A percentile compares a stretch with the other conserved stretches of the same genome.
phyloP scores from a whole-genome alignment of 2,888 invertebrate genomes.

The Odontocolon sp. region DNA sequence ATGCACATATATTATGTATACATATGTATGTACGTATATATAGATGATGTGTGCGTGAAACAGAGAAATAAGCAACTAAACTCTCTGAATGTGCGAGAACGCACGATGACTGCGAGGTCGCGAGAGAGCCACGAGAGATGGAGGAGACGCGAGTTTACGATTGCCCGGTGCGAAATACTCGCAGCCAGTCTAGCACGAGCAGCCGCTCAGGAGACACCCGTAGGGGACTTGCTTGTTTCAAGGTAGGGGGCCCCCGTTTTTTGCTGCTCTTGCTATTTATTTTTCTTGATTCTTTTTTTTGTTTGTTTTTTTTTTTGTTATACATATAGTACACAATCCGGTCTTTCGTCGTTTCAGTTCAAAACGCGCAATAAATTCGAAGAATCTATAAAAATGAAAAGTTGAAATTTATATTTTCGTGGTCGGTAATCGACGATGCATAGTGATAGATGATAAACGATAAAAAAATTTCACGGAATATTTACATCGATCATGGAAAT shows the following conservation, averaged over 20 bases:
- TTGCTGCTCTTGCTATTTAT: neutral
- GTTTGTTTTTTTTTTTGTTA: neutral
- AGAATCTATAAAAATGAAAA: neutral
- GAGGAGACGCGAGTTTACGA: slow-evolving; percentile 66
- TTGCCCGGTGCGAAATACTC: slow-evolving; percentile 63
- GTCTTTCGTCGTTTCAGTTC: neutral
- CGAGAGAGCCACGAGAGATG: slow-evolving; percentile 49
- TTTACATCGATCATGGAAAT: too few relatives aligned
- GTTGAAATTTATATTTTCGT: too few relatives aligned
- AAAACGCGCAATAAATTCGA: neutral
- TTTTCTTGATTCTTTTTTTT: neutral
- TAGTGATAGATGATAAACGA: too few relatives aligned
- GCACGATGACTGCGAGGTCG: slow-evolving; percentile 52
- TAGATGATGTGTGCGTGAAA: neutral
- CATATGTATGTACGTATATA: slow-evolving; percentile 10
- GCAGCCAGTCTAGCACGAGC: slow-evolving; percentile 79
- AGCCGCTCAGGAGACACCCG: slow-evolving; percentile 78
- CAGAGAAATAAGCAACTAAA: neutral
- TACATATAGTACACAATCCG: neutral
- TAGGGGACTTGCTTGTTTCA: slow-evolving; percentile 74
- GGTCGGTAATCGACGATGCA: too few relatives aligned
- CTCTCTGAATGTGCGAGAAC: slow-evolving; percentile 48
- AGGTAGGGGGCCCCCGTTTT: slow-evolving; percentile 67
- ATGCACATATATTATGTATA: too few relatives aligned
- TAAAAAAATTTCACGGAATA: too few relatives aligned